phyloP scores from a whole-genome alignment of 2,113 vertebrate species.

The Pseudopipra pipra region DNA sequence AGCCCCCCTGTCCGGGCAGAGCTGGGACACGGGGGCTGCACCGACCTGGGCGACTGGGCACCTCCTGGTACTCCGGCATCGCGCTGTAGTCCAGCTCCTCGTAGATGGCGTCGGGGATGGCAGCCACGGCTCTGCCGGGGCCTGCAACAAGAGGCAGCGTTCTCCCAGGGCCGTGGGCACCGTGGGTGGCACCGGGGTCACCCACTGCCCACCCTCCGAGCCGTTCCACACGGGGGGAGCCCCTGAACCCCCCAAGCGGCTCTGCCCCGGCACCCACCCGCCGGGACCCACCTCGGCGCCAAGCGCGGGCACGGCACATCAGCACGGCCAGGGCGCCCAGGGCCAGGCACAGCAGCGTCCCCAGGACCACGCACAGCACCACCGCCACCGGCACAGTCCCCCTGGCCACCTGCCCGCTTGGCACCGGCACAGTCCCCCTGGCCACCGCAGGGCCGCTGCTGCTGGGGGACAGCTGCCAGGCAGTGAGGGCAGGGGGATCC shows the following conservation, averaged over 20 bases:
- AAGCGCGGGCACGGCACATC: neutral
- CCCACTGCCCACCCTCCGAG: neutral
- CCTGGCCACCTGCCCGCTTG: fast-evolving
- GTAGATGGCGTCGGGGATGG: neutral
- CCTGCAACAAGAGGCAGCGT: fast-evolving
- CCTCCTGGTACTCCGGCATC: neutral
- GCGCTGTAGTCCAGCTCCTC: conserved; percentile 12
- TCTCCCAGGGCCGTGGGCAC: neutral
- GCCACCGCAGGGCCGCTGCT: fast-evolving
- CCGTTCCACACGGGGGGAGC: fast-evolving
- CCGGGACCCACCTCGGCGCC: neutral
- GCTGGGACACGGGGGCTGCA: neutral
- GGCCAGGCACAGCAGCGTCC: neutral
- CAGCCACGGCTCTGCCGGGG: fast-evolving
- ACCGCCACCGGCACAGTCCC: neutral
- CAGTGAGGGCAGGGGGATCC: fast-evolving
- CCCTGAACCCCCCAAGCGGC: neutral
- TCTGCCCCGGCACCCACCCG: too few relatives aligned
- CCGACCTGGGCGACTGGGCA: neutral
- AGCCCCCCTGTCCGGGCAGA: fast-evolving
- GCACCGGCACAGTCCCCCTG: too few relatives aligned
- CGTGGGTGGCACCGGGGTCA: fast-evolving
- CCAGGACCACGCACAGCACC: neutral
- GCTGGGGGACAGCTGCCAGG: neutral
- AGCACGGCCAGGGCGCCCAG: neutral